Evolutionary conservation across 1,140 invertebrate genomes (phyloP).

Genomic region (Ephestia elutella): DNA sequence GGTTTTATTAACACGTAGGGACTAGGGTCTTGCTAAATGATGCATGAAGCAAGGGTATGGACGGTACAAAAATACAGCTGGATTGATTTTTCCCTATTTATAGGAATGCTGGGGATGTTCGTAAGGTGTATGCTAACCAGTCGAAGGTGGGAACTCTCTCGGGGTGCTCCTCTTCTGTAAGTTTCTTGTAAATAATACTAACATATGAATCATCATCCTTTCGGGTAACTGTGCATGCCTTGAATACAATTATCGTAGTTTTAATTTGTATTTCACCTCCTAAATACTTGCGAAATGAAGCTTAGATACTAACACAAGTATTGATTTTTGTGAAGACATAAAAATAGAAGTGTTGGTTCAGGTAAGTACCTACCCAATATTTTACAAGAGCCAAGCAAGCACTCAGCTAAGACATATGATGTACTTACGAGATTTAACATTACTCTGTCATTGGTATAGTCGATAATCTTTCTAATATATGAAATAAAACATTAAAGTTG

Average conservation of each 20-base stretch:
- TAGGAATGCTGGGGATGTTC: slow-evolving; percentile 70
- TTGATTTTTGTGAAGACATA: not conserved
- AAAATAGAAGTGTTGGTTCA: no score
- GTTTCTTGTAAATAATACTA: slow-evolving; percentile 28
- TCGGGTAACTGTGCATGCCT: slow-evolving; percentile 16
- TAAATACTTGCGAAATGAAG: slow-evolving; percentile 13
- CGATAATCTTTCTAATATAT: no score
- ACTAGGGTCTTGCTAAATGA: slow-evolving; percentile 39
- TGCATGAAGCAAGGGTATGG: slow-evolving; percentile 54
- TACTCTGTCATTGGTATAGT: no score
- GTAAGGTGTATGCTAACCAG: slow-evolving; percentile 69
- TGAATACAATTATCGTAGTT: slow-evolving; percentile 21
- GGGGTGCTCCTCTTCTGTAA: slow-evolving; percentile 73
- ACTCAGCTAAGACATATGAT: no score
- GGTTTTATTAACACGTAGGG: slow-evolving; percentile 39
- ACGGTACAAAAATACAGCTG: slow-evolving; percentile 42
- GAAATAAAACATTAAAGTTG: no score
- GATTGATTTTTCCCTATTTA: slow-evolving; percentile 72
- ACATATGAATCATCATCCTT: slow-evolving; percentile 25
- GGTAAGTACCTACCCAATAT: no score
- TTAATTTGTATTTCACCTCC: not conserved
- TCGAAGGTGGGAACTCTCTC: slow-evolving; percentile 72
- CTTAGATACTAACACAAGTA: not conserved
- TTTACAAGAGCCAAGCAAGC: no score
- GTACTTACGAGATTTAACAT: no score